A percentile compares a stretch with the other conserved stretches of the same genome.
phyloP scores from a whole-genome alignment of 2,797 vertebrate genomes.

The Liasis olivaceus region DNA sequence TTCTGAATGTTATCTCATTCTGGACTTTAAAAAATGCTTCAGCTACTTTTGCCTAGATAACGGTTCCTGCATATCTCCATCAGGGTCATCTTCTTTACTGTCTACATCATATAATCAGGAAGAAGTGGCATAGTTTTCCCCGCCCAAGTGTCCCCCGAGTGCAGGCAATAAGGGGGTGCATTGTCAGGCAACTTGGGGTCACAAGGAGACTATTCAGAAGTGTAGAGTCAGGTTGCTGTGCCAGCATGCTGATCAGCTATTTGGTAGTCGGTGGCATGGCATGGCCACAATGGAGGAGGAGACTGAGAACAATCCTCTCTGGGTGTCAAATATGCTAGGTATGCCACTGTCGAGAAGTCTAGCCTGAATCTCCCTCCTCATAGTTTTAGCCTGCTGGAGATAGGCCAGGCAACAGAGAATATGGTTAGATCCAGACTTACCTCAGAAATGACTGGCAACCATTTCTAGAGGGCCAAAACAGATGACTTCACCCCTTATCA shows the following conservation, averaged over 20 bases:
- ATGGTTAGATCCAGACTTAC: too few relatives aligned
- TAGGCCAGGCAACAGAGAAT: too few relatives aligned
- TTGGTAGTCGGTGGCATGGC: not conserved
- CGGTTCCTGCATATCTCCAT: not conserved
- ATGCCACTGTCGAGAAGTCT: not conserved
- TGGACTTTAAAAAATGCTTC: not conserved
- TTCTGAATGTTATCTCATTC: not conserved
- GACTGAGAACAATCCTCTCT: not conserved
- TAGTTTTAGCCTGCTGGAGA: not conserved
- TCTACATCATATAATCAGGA: not conserved
- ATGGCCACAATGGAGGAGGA: not conserved
- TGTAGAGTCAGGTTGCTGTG: not conserved
- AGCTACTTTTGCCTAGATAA: not conserved
- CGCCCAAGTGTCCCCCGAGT: too few relatives aligned
- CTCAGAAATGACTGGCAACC: too few relatives aligned
- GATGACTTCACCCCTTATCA: too few relatives aligned
- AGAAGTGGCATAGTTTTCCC: not conserved
- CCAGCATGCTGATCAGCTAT: not conserved
- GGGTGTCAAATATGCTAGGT: not conserved
- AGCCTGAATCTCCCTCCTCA: not conserved
- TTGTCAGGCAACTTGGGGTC: not conserved
- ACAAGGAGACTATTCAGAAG: not conserved
- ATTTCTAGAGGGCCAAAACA: too few relatives aligned
- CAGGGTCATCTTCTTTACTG: not conserved
- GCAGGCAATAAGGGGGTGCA: not conserved